Conservation (phyloP, 2,797 vertebrate species). For the Pseudocheirus occidentalis region DNA sequence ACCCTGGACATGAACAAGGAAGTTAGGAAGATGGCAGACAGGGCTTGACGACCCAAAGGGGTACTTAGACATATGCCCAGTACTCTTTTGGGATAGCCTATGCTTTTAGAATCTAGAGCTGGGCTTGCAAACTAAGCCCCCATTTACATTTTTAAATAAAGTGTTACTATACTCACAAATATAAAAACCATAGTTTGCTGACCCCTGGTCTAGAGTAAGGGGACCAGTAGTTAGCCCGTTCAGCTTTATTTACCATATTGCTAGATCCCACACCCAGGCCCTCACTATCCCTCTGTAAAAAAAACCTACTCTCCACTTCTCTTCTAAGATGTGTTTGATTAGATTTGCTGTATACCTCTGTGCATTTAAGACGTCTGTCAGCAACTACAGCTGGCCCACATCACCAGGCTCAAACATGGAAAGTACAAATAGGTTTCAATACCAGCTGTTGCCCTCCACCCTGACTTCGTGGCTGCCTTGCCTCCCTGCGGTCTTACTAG, state of each 20-base stretch:
- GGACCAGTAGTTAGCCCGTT: not conserved
- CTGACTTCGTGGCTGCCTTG: slow-evolving; percentile 43
- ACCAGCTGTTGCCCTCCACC: slow-evolving; percentile 58
- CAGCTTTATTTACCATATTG: not conserved
- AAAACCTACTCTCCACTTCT: fast-evolving
- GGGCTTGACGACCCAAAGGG: not conserved
- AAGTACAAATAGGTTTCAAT: not conserved
- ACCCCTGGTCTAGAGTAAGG: not conserved
- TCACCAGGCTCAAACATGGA: not conserved
- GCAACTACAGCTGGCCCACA: fast-evolving
- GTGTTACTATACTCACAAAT: not conserved
- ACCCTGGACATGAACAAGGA: not conserved
- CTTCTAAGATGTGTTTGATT: not conserved
- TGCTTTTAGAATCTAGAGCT: not conserved
- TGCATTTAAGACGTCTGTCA: not conserved
- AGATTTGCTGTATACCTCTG: not conserved
- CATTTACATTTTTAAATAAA: not conserved
- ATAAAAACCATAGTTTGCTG: not conserved
- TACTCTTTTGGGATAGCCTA: not conserved
- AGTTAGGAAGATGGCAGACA: not conserved
- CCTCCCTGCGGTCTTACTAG: slow-evolving; percentile 42
- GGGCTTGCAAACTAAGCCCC: not conserved
- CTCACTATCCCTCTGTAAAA: fast-evolving
- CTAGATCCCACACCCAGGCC: not conserved
- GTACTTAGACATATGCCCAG: not conserved